A percentile compares a stretch with the other conserved stretches of the same genome.
Conservation (phyloP, 1,140 invertebrate genomes). For the Heliconius hermathena region DNA sequence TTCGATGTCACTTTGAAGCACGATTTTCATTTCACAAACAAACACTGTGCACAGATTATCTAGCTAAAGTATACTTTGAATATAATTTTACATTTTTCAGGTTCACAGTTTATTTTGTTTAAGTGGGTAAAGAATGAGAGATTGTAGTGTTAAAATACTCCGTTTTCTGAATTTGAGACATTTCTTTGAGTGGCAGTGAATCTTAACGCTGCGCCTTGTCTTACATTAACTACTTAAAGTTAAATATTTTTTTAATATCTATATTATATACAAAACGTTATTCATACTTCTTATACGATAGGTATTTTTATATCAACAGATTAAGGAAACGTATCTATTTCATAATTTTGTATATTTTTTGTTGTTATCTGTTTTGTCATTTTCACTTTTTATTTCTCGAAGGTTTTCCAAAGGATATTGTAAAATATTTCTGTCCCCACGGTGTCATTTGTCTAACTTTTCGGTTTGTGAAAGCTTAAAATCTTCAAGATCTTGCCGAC, state of each 20-base stretch:
- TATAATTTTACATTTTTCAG: neutral
- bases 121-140: neutral
- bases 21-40: constrained; percentile 58
- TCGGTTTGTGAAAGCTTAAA: constrained; percentile 63
- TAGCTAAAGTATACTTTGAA: constrained; percentile 35
- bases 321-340: neutral
- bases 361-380: neutral
- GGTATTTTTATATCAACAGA: neutral
- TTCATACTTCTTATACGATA: too few species aligned
- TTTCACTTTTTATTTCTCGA: neutral
- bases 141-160: neutral
- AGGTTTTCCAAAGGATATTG: constrained; percentile 49
- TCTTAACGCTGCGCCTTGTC: too few species aligned
- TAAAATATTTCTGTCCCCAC: constrained; percentile 64
- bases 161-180: too few species aligned
- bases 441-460: constrained; percentile 70
- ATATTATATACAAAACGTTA: too few species aligned
- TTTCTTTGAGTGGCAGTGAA: too few species aligned
- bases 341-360: neutral
- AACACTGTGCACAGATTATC: constrained; percentile 24
- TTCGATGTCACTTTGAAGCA: constrained; percentile 44
- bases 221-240: too few species aligned
- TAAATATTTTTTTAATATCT: too few species aligned
- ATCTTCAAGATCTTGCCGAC: constrained; percentile 54
- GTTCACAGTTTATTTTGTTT: neutral